Evolutionary conservation across 2,113 vertebrate species (phyloP), one percentile per base, ranked within the genome.

Genomic region (Oenanthe melanoleuca): DNA sequence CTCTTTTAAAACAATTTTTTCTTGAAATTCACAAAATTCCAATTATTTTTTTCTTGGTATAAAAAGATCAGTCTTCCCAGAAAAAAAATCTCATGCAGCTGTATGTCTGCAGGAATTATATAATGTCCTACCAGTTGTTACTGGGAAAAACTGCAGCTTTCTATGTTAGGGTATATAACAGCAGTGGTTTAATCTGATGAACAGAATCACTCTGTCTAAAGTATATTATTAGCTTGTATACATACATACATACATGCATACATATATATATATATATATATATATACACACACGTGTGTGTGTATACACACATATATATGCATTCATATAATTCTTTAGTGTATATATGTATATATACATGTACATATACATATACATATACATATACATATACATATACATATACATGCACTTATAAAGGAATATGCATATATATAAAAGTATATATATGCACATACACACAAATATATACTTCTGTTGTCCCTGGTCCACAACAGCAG

Each of bases 341-440:
- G 0, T 18, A 34, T 4, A 37, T 12, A 31, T 5, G 34, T 2
- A 25, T 1, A 37, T 4, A 37, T 37, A 37, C n/a, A n/a, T n/a
- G n/a, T n/a, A n/a, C 34, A 37, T 37, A 37, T 40, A 40, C 38
- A 40, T 40, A 20, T 6, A 26, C 3, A 70, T n/a, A 37, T 63
- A 8, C 5, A 31, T 11, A 33, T 31, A 49, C 31, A 24, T 4
- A n/a, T 6, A 47, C 6, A 45, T 21, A 47, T 47, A 21, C 45
- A 47, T 47, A 47, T 47, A 40, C 11, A 6, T 1, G 23, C 6
- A 23, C 18, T 63, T 47, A 23, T 3, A 65, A 28, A 65, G 20
- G 13, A 71, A 63, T 42, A 29, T 64, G 11, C 6, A 33, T 14
- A 29, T 33, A 50, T 42, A 24, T 6, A 34, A 22, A 38, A 5